Conservation (phyloP, 2,797 vertebrate species). For the Falco cherrug region DNA sequence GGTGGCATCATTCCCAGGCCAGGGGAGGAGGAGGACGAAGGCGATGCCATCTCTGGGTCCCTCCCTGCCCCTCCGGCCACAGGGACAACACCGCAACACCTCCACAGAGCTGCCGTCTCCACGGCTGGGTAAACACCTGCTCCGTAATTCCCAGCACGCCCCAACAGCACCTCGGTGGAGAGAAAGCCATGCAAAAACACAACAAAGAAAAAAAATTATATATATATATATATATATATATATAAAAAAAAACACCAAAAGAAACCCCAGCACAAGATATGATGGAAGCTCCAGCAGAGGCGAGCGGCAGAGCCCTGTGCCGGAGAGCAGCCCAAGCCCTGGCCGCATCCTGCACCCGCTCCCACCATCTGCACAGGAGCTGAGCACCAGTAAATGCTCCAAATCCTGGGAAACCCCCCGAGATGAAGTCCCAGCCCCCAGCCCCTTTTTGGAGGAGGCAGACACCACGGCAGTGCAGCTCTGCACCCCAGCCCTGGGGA, state of each 20-base stretch:
- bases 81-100: slow-evolving; percentile 1
- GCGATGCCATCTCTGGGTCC: slow-evolving; percentile 13
- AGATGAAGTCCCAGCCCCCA: rapidly evolving
- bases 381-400: neutral
- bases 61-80: slow-evolving; percentile 44
- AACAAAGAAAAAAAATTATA: too few species aligned
- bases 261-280: rapidly evolving
- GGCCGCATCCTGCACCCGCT: rapidly evolving
- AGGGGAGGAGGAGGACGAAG: neutral
- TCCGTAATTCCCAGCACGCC: neutral
- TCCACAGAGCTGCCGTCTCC: neutral
- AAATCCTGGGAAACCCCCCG: neutral
- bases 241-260: neutral
- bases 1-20: slow-evolving; percentile 3
- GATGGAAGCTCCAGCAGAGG: neutral
- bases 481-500: neutral
- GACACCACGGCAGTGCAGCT: rapidly evolving
- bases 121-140: neutral
- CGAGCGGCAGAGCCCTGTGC: rapidly evolving
- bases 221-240: too few species aligned
- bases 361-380: rapidly evolving
- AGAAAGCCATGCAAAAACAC: rapidly evolving
- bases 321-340: neutral
- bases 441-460: neutral
- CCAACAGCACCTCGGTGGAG: rapidly evolving